These are phyloP conservation scores for Penaeus chinensis DNA, from an alignment of 1,140 invertebrate species.

Conservation along the genomic window DNA sequence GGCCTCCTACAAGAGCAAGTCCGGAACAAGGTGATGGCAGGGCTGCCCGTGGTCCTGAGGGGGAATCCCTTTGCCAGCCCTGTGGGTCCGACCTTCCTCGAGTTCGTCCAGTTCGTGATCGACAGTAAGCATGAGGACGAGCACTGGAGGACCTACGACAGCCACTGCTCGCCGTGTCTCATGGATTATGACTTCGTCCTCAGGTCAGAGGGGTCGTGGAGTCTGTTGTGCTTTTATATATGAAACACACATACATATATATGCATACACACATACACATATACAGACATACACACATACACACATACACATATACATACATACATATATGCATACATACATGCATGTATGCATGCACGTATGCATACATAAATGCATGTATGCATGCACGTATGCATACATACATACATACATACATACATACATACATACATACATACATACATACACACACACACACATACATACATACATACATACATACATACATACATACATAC, in stretches of 20 bases:
- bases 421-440: conserved; percentile 21
- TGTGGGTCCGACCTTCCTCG: conserved; percentile 32
- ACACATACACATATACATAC: conserved; percentile 32
- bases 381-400: conserved; percentile 25
- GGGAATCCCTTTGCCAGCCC: conserved; percentile 56
- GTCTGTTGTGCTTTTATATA: neutral
- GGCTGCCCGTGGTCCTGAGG: neutral
- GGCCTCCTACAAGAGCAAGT: conserved; percentile 22
- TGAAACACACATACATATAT: conserved; percentile 24
- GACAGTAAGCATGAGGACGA: conserved; percentile 35
- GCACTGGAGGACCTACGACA: conserved; percentile 30
- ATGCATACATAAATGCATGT: conserved; percentile 11
- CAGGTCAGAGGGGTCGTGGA: conserved; percentile 8
- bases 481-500: conserved; percentile 21
- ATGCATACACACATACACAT: conserved; percentile 24
- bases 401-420: conserved; percentile 23
- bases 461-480: conserved; percentile 23
- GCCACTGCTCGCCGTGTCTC: conserved; percentile 33
- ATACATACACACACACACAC: conserved; percentile 20
- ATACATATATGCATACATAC: conserved; percentile 32
- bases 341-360: conserved; percentile 30
- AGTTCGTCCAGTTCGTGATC: conserved; percentile 33
- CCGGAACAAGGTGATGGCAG: conserved; percentile 16
- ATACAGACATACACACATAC: conserved; percentile 15
- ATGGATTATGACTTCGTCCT: conserved; percentile 36